Evolutionary conservation across 1,140 invertebrate species (phyloP).

Genomic region (Drosophila takahashii): DNA sequence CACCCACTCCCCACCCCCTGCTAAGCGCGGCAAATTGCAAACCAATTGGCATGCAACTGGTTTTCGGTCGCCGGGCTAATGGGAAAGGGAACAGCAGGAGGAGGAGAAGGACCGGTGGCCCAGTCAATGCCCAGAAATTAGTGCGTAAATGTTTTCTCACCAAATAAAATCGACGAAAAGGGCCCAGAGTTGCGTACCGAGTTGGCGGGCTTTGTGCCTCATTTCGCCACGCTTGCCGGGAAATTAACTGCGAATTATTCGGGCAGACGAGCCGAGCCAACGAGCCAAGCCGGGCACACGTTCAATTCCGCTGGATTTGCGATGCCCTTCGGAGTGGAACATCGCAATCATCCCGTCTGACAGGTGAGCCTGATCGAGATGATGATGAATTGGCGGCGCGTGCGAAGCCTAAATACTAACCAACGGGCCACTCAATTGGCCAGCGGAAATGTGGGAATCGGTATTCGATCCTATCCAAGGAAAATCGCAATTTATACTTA

Average conservation of each 20-base stretch:
- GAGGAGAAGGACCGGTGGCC: slow-evolving; percentile 28
- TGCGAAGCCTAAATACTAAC: slow-evolving; percentile 34
- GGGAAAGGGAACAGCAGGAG: slow-evolving; percentile 24
- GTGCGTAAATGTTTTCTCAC: slow-evolving; percentile 84
- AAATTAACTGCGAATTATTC: slow-evolving; percentile 83
- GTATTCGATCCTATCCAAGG: neutral
- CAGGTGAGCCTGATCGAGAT: slow-evolving; percentile 57
- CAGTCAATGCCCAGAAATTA: slow-evolving; percentile 71
- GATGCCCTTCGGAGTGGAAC: slow-evolving; percentile 57
- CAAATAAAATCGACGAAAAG: slow-evolving; percentile 69
- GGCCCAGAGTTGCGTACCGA: slow-evolving; percentile 8
- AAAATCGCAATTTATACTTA: neutral
- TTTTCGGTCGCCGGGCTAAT: slow-evolving; percentile 58
- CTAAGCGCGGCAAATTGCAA: slow-evolving; percentile 79
- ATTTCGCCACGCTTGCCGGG: slow-evolving; percentile 78
- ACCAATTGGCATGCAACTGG: slow-evolving; percentile 84
- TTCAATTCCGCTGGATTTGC: slow-evolving; percentile 70
- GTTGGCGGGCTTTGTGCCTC: slow-evolving; percentile 61
- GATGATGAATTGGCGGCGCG: slow-evolving; percentile 55
- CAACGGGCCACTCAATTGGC: slow-evolving; percentile 23
- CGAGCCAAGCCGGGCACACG: slow-evolving; percentile 51
- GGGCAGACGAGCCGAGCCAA: slow-evolving; percentile 41
- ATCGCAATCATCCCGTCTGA: slow-evolving; percentile 38
- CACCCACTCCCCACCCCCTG: slow-evolving; percentile 4
- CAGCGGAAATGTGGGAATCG: slow-evolving; percentile 39